These are phyloP conservation scores for Aquatica leii DNA, from an alignment of 2,888 invertebrate genomes.

Conservation along the genomic window DNA sequence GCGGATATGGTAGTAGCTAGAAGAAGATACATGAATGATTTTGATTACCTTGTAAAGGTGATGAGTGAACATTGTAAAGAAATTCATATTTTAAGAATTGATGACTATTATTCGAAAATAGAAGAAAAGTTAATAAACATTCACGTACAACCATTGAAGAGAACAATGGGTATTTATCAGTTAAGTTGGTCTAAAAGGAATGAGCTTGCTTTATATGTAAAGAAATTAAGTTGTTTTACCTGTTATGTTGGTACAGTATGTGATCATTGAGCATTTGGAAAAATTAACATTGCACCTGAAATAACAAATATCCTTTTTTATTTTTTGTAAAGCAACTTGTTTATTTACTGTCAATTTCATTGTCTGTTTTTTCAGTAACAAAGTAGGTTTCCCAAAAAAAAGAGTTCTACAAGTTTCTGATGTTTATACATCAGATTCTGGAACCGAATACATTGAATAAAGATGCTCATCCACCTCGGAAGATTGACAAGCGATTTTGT, in stretches of 20 bases:
- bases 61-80: neutral
- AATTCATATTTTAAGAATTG: neutral
- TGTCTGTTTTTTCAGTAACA: neutral
- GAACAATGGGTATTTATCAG: neutral
- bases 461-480: neutral
- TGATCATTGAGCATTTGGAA: neutral
- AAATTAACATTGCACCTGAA: neutral
- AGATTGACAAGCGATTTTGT: neutral
- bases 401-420: neutral
- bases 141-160: neutral
- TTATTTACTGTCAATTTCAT: neutral
- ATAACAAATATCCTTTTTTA: neutral
- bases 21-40: neutral
- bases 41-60: neutral
- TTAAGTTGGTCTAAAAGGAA: neutral
- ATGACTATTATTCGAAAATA: neutral
- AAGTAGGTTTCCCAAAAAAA: neutral
- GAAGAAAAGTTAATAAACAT: neutral
- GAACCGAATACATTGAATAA: neutral
- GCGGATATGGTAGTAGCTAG: neutral
- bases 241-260: neutral
- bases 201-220: neutral
- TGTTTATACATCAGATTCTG: neutral
- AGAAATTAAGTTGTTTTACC: neutral
- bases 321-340: neutral